These are phyloP conservation scores for Syngnathus acus DNA, from an alignment of 2,797 vertebrate species.

Conservation along the genomic window DNA sequence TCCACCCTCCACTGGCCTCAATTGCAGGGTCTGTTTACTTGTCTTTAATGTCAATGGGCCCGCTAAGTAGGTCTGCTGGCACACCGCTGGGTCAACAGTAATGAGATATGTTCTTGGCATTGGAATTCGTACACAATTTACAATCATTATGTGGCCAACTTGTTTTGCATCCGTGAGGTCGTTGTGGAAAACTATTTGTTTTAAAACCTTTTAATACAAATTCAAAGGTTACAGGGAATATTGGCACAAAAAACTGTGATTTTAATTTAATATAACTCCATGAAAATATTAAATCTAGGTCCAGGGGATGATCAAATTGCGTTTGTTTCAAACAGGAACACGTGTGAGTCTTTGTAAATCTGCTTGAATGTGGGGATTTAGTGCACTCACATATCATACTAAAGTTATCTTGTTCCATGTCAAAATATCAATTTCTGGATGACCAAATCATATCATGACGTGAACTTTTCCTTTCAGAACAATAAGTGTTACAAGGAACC, in stretches of 20 bases:
- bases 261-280: not conserved
- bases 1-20: not conserved
- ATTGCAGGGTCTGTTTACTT: constrained; percentile 35
- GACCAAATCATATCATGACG: not conserved
- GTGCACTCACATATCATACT: not conserved
- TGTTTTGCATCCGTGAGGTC: not conserved
- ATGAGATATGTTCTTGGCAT: not conserved
- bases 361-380: not conserved
- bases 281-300: not conserved
- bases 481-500: not conserved
- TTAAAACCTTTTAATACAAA: not conserved
- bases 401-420: not conserved
- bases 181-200: not conserved
- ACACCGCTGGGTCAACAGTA: not conserved
- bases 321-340: not conserved
- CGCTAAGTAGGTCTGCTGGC: constrained; percentile 38
- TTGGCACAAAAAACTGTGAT: not conserved
- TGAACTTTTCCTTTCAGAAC: not conserved
- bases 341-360: not conserved
- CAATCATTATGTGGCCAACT: not conserved
- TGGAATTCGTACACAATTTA: constrained; percentile 2
- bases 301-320: not conserved
- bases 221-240: not conserved
- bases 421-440: not conserved
- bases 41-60: constrained; percentile 45